A percentile compares a stretch with the other conserved stretches of the same genome.
Evolutionary conservation across 2,113 vertebrate genomes (phyloP).

Genomic region (Machaerirhynchus nigripectus): DNA sequence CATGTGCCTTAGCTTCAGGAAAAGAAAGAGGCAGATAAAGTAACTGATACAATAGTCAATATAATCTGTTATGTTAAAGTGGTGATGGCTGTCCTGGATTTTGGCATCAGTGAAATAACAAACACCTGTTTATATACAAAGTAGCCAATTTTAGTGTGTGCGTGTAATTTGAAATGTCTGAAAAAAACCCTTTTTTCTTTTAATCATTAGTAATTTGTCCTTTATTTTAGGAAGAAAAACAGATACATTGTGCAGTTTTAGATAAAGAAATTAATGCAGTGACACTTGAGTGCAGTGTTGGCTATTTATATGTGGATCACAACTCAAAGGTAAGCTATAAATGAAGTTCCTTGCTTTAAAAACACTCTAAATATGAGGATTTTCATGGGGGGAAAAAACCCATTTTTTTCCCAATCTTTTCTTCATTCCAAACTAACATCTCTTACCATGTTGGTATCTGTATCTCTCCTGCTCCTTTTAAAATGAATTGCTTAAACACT

Average conservation of each 20-base stretch:
- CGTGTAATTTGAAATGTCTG: background rate
- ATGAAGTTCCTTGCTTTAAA: background rate
- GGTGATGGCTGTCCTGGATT: background rate
- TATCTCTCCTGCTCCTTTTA: background rate
- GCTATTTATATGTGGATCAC: slow-evolving; percentile 81
- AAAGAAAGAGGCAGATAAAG: background rate
- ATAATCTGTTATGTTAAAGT: background rate
- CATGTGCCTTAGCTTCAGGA: background rate
- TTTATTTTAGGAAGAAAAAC: slow-evolving; percentile 81
- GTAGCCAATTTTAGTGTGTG: background rate
- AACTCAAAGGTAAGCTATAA: slow-evolving; percentile 79
- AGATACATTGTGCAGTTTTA: slow-evolving; percentile 81
- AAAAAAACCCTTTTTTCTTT: background rate
- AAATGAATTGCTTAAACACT: background rate
- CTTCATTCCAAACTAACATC: background rate
- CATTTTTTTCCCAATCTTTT: background rate
- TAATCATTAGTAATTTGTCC: background rate
- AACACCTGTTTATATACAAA: background rate
- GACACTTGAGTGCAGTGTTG: slow-evolving; percentile 80
- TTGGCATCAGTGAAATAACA: background rate
- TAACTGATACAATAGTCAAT: background rate
- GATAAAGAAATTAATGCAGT: slow-evolving; percentile 74
- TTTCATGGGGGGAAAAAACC: background rate
- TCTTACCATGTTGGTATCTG: background rate
- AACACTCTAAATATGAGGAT: background rate